Evolutionary conservation across 2,113 vertebrate genomes (phyloP).

Genomic region (Alouatta palliata): DNA sequence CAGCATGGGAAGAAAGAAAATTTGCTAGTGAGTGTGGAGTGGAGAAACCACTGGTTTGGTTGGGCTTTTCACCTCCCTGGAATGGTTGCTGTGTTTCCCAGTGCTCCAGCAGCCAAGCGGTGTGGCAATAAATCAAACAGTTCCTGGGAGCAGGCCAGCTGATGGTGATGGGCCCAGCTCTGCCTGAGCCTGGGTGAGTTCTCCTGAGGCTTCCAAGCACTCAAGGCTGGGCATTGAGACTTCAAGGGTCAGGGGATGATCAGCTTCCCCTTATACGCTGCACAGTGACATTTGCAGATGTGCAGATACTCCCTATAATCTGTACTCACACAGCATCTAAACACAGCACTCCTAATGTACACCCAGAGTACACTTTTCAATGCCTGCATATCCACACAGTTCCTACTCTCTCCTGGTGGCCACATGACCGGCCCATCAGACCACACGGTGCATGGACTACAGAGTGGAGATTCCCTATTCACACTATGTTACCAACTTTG

Average conservation of each 20-base stretch:
- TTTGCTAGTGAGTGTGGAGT: neutral
- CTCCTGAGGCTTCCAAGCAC: neutral
- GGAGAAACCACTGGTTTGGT: neutral
- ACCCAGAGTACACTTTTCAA: neutral
- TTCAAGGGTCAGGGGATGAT: neutral
- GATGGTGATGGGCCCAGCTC: neutral
- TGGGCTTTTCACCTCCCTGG: neutral
- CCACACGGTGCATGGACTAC: fast-evolving
- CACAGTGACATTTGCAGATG: no score
- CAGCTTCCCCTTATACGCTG: neutral
- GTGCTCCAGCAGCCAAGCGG: neutral
- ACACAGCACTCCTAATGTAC: neutral
- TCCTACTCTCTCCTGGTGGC: neutral
- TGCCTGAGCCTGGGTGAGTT: fast-evolving
- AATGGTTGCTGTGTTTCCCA: neutral
- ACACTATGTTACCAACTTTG: fast-evolving
- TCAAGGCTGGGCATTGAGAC: fast-evolving
- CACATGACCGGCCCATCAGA: neutral
- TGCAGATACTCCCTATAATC: fast-evolving
- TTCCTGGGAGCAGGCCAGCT: neutral
- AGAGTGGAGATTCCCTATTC: neutral
- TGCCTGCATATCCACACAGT: fast-evolving
- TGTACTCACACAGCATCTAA: neutral
- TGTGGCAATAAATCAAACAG: neutral
- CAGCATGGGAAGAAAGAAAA: neutral